Base-by-base conservation (phyloP, 2,888 invertebrate species). In the Drosophila setosimentum region DNA sequence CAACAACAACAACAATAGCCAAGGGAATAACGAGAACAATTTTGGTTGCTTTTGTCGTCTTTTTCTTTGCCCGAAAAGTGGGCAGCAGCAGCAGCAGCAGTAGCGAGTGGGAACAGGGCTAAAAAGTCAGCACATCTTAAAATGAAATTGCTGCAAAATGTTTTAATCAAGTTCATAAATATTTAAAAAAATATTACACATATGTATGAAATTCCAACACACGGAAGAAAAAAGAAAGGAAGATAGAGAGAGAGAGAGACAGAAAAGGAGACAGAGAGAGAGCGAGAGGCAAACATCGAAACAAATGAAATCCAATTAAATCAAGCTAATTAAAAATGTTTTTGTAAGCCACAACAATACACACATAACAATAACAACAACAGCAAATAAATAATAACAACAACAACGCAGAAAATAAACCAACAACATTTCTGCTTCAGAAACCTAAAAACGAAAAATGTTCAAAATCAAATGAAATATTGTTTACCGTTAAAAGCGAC, bases 271-370 rank as follows among this genome's bases (percentile, higher is more conserved):
- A 27, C 10, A 11, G 18, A 24, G 33, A 33, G 33, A 16, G 35
- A 35, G 18, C 16, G 18, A 11, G 2, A 42, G 8, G 2, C 4
- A 62, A 29, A 37, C 33, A 42, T 16, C 4, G 27, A 24, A 27
- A 45, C 54, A 37, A 57, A 63, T 53, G 37, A 54, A 72, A 68
- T 71, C 59, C 76, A 83, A 83, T 83, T 81, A 83, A 78, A 83
- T 68, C 45, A 30, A 70, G 67, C 73, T 68, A 72, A 81, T 78
- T 78, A 73, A 73, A 81, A 73, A 73, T 69, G 68, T 70, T 78
- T 70, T 69, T 42, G 29, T 42, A 30, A 53, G 48, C 70, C 29
- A 63, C 33, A 54, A 60, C 21, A 40, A 40, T 27, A 75, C 53
- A 66, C 63, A 68, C 33, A 74, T n/a, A 65, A 27, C 42, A 68